Base-by-base conservation (phyloP, 1,140 invertebrate species). In the Pseudobourletiella spinata region DNA sequence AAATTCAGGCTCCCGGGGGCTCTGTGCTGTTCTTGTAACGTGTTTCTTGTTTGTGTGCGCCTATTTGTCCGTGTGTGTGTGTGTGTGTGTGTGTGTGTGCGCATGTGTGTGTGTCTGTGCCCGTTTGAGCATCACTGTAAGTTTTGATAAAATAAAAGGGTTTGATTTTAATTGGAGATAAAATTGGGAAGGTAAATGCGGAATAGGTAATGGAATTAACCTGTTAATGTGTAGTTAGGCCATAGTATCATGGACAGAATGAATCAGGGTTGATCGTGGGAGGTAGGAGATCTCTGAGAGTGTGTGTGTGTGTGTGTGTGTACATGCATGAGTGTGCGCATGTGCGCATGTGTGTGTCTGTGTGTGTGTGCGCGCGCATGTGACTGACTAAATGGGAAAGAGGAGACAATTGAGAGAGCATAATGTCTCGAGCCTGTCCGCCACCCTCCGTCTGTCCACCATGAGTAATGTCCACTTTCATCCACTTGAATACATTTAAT, bases 401-500 rank as follows among this genome's bases (percentile, higher is more conserved):
- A 30, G 6, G 3, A 54, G 6, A 30, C 6, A 22, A 48, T 48
- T 55, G 4, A 35, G 15, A 32, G 4, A 32, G 4, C 52, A 55
- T 26, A 32, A 14, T 14, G 22, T 8, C 52, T 32, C 43, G 24
- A 26, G 8, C 18, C n/a, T 6, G 4, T 14, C 52, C 4, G 8
- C 52, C 50, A 11, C 50, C 15, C 50, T 30, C 50, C 28, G 24
- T 54, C 50, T 54, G 52, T 55, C 52, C 32, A 55, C 26, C 52
- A 55, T 55, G 32, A 55, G 52, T 55, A 55, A 55, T 55, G 52
- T 54, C 50, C 50, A 54, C 50, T 48, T 48, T 48, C 44, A 48
- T 48, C 44, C 44, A 48, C 44, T 48, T 48, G 44, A 22, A 14
- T 48, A 48, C 18, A 48, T 39, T 39, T 46, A 46, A 46, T 46